Conservation (phyloP, 2,888 invertebrate species). For the Eugnorisma glareosa region DNA sequence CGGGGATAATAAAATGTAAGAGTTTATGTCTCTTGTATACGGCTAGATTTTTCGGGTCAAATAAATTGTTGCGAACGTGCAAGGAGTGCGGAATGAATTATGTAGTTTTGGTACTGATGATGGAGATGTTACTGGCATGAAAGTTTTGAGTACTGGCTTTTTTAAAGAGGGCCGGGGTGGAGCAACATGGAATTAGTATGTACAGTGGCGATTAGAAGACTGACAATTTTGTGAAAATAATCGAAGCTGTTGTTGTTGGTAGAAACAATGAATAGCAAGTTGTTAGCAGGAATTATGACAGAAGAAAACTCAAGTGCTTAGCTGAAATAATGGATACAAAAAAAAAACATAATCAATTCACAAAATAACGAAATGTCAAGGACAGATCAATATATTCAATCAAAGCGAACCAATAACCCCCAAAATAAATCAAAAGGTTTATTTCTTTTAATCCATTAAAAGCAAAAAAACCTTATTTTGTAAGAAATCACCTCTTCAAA, state of each 20-base stretch:
- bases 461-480: background rate
- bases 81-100: constrained; percentile 38
- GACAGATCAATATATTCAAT: background rate
- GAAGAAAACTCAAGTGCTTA: background rate
- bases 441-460: background rate
- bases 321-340: background rate
- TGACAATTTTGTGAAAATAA: background rate
- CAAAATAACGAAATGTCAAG: background rate
- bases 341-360: background rate
- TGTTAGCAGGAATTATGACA: background rate
- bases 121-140: background rate
- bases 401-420: background rate
- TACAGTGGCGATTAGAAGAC: background rate
- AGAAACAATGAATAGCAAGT: background rate
- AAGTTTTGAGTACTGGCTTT: constrained; percentile 10
- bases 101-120: constrained; percentile 32
- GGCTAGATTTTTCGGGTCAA: constrained; percentile 60
- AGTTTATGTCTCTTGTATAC: constrained; percentile 52
- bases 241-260: background rate
- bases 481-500: background rate
- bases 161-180: background rate
- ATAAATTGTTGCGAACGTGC: constrained; percentile 58
- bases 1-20: constrained; percentile 55
- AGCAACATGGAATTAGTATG: background rate
- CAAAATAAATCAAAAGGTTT: background rate